phyloP scores from a whole-genome alignment of 2,797 vertebrate genomes.

The Remorina albescens region DNA sequence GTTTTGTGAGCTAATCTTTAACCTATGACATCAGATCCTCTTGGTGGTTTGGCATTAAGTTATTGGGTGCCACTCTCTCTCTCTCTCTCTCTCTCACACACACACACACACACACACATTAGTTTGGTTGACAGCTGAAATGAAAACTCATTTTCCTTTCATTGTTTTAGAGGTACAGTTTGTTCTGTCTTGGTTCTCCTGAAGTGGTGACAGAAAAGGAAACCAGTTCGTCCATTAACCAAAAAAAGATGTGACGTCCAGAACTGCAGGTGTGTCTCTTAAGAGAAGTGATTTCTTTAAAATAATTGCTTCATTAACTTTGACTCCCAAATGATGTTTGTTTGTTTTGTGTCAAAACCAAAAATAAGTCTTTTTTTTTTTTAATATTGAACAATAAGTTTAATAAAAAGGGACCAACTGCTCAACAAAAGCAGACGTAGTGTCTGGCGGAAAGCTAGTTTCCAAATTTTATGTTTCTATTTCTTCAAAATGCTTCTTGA shows the following conservation, averaged over 20 bases:
- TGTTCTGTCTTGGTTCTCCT: background rate
- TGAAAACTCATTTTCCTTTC: slow-evolving; percentile 28
- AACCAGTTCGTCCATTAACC: background rate
- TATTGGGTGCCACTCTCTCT: background rate
- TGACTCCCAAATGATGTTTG: background rate
- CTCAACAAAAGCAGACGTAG: background rate
- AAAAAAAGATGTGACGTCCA: background rate
- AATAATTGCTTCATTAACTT: slow-evolving; percentile 23
- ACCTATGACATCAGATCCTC: slow-evolving; percentile 45
- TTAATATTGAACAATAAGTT: slow-evolving; percentile 6
- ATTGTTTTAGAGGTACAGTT: slow-evolving; percentile 24
- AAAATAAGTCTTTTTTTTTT: background rate
- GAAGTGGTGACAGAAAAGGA: background rate
- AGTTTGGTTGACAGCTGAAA: slow-evolving; percentile 17
- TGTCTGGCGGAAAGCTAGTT: background rate
- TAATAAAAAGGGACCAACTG: background rate
- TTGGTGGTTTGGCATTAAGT: slow-evolving; percentile 19
- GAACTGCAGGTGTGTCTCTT: background rate
- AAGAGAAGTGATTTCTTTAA: background rate
- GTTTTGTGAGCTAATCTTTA: slow-evolving; percentile 51
- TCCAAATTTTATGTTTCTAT: background rate
- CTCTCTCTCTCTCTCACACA: too few species aligned
- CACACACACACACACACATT: background rate
- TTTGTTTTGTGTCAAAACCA: background rate
- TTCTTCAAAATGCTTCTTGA: background rate